Evolutionary conservation across 2,797 vertebrate genomes (phyloP), one percentile per base, ranked within the genome.

Genomic region (Chaenodraco wilsoni): DNA sequence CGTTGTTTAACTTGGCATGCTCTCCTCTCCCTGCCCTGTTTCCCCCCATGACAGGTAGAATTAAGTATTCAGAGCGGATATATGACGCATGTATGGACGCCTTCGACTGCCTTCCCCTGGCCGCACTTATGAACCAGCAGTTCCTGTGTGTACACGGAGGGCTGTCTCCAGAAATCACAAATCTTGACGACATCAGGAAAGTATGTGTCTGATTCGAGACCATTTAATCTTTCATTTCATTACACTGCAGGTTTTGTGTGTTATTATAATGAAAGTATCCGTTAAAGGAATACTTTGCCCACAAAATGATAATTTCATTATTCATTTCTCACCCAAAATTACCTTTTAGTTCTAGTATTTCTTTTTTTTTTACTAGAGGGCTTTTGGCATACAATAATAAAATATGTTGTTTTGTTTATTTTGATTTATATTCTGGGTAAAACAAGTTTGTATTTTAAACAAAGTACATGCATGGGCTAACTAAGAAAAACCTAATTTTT

Each of bases 31-130:
- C 63, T 81, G 43, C 81, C 79, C 78, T 73, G 21, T 84, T 77
- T 74, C 77, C 63, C 79, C 79, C 74, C 91, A 80, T 88, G 70
- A 94, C 94, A 99, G 98, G 98, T 98, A 98, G 97, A 97, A 99
- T 99, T 94, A 99, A 99, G 95, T 99, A 99, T 95, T 99, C 98
- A 76, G 98, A 99, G 93, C 94, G 96, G 60, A 96, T 99, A 70
- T 99, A 99, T 81, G 97, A 99, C 43, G 96, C 97, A 85, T 99
- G 98, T 89, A 99, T 99, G 98, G 98, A 99, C 83, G 97, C 98
- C 94, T 99, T 99, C 0, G 98, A 99, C 95, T 99, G 98, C 96
- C 97, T 99, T 91, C 98, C 98, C 13, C 88, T 99, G 96, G 97
- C 98, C 58, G 98, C 98, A 63, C 95, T 99, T 91, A 99, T 99